Evolutionary conservation across 1,140 invertebrate species (phyloP), one percentile per base, ranked within the genome.

Genomic region (Condylostylus longicornis): DNA sequence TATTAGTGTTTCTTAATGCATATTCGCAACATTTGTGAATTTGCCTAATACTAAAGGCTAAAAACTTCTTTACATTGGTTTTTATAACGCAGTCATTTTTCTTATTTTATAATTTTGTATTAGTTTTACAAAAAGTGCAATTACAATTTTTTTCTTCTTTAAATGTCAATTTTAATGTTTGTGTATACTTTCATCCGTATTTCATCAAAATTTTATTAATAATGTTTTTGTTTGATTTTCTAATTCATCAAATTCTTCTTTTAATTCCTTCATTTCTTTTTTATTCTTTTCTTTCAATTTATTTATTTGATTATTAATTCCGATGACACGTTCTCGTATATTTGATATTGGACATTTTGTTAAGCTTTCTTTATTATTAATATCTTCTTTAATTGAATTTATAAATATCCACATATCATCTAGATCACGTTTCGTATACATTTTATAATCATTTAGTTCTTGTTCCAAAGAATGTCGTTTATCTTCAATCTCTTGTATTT

Each of bases 321-420:
- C 43, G 2, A 58, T 35, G 19, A 58, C 54, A 2, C 48, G 45
- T 4, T 54, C 50, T 12, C 53, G 36, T 5, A 58, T 37, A 7
- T 36, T 39, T 27, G 47, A 44, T 18, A 58, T 36, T 7, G 55
- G 44, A 14, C 37, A 53, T 17, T 41, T 37, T 5, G 46, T 44
- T 18, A 58, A 46, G 7, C 47, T 46, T 22, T 57, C 49, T 5
- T 46, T 46, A 6, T 25, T 41, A 12, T 51, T 45, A 14, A 57
- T 51, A 35, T 58, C 53, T 18, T 48, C 51, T 1, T 44, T 47
- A 8, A 58, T 47, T 12, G 47, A 35, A 22, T 39, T 38, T 35
- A 58, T 39, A 31, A 38, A 44, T 10, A 47, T 44, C 42, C 50
- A 54, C 44, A 58, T 51, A 9, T 53, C 53, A 42, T 54, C 43